Percentiles rank a stretch among this genome's conserved stretches.
Conservation (phyloP, 2,888 invertebrate species). For the Agrenia bidenticulata region DNA sequence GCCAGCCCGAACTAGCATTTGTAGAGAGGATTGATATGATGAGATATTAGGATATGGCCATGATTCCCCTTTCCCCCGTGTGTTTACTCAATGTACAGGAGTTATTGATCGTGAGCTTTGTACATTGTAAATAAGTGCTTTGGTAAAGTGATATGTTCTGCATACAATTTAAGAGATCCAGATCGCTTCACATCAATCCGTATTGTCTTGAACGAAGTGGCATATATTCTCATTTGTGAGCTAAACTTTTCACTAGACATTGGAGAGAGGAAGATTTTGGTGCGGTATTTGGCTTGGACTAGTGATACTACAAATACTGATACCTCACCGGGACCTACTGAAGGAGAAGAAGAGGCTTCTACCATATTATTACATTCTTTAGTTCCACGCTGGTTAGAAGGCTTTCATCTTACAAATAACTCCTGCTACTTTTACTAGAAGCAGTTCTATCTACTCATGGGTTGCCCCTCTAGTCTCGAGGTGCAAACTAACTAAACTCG, state of each 20-base stretch:
- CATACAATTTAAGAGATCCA: conserved; percentile 49
- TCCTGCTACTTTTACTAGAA: neutral
- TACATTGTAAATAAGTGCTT: conserved; percentile 54
- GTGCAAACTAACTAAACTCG: conserved; percentile 35
- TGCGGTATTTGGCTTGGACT: too few species aligned
- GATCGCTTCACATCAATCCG: conserved; percentile 3
- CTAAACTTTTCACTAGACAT: neutral
- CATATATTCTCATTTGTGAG: neutral
- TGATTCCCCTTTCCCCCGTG: conserved; percentile 30
- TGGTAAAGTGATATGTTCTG: conserved; percentile 53
- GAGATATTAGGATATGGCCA: neutral
- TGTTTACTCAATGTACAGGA: conserved; percentile 53
- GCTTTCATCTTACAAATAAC: neutral
- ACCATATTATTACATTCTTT: too few species aligned
- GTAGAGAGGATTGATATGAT: neutral
- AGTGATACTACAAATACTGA: too few species aligned
- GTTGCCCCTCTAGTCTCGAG: too few species aligned
- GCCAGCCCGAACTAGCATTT: neutral
- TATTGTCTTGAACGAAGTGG: conserved; percentile 4
- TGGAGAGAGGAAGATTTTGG: too few species aligned
- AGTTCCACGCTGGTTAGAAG: neutral
- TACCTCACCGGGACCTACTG: too few species aligned
- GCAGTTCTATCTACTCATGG: too few species aligned
- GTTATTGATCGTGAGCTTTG: conserved; percentile 50
- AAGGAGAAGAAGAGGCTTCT: too few species aligned